phyloP scores from a whole-genome alignment of 2,888 invertebrate genomes.

The Amblyteles armatorius region DNA sequence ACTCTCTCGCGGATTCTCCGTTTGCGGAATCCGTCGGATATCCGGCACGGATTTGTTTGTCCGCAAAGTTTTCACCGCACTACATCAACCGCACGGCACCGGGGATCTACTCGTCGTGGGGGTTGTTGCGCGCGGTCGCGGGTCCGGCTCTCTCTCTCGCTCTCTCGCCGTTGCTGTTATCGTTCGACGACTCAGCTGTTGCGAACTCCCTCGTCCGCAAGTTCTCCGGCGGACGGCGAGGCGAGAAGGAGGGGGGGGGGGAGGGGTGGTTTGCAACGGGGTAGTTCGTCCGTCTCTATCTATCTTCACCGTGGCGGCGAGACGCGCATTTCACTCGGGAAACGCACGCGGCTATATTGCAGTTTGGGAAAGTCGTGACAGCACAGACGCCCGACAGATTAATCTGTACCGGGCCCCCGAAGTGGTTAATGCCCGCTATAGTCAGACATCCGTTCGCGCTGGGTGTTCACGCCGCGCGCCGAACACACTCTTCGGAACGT shows the following conservation, averaged over 20 bases:
- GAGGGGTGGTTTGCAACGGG: neutral
- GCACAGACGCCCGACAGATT: slow-evolving; percentile 48
- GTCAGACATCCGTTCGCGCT: slow-evolving; percentile 39
- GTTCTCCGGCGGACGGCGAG: slow-evolving; percentile 67
- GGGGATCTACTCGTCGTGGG: slow-evolving; percentile 43
- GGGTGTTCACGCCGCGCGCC: neutral
- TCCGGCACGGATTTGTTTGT: slow-evolving; percentile 83
- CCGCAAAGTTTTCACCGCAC: slow-evolving; percentile 82
- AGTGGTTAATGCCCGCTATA: slow-evolving; percentile 56
- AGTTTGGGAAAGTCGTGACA: slow-evolving; percentile 51
- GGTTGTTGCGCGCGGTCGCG: slow-evolving; percentile 35
- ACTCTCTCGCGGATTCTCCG: slow-evolving; percentile 70
- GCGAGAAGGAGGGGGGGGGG: neutral
- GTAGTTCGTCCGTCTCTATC: slow-evolving; percentile 41
- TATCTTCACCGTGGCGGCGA: slow-evolving; percentile 32
- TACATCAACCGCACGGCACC: slow-evolving; percentile 80
- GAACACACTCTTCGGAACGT: neutral
- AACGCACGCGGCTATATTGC: slow-evolving; percentile 48
- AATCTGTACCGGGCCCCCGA: slow-evolving; percentile 45
- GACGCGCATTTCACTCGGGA: slow-evolving; percentile 47
- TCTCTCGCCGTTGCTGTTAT: slow-evolving; percentile 58
- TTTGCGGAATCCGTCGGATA: slow-evolving; percentile 76
- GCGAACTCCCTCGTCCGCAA: slow-evolving; percentile 80
- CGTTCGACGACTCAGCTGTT: slow-evolving; percentile 80
- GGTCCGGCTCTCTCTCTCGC: slow-evolving; percentile 35